Evolutionary conservation across 2,797 vertebrate species (phyloP).

Genomic region (Falco concolor): DNA sequence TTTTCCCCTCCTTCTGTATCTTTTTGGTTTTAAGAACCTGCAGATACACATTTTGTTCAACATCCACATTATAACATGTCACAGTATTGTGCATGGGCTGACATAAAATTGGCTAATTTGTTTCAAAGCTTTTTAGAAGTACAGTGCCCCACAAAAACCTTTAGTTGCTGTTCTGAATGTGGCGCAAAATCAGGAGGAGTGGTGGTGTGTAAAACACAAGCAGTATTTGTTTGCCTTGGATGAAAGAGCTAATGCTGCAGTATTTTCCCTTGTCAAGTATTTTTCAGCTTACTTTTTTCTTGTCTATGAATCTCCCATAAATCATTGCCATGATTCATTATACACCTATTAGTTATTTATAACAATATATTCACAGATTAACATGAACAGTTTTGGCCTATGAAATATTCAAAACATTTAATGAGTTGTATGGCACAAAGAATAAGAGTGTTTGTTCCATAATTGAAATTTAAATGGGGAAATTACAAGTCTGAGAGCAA

Average conservation of each 20-base stretch:
- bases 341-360: slow-evolving; percentile 57
- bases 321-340: neutral
- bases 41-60: neutral
- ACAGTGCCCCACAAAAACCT: neutral
- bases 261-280: neutral
- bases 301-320: slow-evolving; percentile 2
- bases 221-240: neutral
- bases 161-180: neutral
- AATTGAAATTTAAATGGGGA: slow-evolving; percentile 58
- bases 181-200: neutral
- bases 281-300: neutral
- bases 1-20: neutral
- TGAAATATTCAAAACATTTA: slow-evolving; percentile 58
- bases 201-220: neutral
- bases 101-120: neutral
- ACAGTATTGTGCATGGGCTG: neutral
- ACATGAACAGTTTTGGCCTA: slow-evolving; percentile 3
- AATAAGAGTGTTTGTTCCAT: slow-evolving; percentile 33
- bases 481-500: slow-evolving; percentile 40
- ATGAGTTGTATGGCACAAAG: neutral
- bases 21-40: neutral
- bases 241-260: neutral
- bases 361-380: slow-evolving; percentile 45
- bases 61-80: neutral
- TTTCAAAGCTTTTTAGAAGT: neutral